Percentiles rank a stretch among this genome's conserved stretches.
Conservation (phyloP, 2,113 vertebrate genomes). For the Microtus pennsylvanicus region DNA sequence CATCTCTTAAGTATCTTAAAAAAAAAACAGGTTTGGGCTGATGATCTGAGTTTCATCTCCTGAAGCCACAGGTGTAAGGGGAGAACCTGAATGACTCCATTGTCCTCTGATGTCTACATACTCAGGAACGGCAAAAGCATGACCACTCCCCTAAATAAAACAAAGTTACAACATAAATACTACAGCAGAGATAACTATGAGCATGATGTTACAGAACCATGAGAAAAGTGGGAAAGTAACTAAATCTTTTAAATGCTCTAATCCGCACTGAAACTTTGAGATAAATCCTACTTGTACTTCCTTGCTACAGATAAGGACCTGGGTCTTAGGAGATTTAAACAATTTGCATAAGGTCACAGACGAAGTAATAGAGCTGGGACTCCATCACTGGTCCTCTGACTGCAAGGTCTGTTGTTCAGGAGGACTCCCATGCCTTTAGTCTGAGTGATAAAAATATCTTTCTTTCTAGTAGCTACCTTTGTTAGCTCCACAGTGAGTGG, state of each 20-base stretch:
- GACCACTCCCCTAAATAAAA: background rate
- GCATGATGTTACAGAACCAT: background rate
- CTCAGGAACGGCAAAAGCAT: background rate
- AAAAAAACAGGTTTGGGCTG: background rate
- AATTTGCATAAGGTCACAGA: background rate
- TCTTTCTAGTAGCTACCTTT: background rate
- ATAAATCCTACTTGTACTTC: slow-evolving; percentile 17
- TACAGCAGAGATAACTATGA: background rate
- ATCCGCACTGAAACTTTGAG: slow-evolving; percentile 13
- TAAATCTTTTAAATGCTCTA: slow-evolving; percentile 2
- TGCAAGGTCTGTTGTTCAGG: background rate
- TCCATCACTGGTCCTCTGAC: slow-evolving; percentile 6
- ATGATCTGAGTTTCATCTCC: background rate
- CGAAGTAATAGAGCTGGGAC: background rate
- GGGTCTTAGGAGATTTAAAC: background rate
- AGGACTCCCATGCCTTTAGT: background rate
- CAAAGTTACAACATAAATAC: slow-evolving; percentile 26
- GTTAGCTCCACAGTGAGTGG: background rate
- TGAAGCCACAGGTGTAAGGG: background rate
- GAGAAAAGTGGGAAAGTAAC: background rate
- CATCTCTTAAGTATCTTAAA: background rate
- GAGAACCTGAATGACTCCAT: background rate
- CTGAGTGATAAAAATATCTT: background rate
- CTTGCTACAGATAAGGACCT: background rate
- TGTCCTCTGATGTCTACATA: background rate